Conservation (phyloP, 1,140 invertebrate genomes). For the Lethrus apterus region DNA sequence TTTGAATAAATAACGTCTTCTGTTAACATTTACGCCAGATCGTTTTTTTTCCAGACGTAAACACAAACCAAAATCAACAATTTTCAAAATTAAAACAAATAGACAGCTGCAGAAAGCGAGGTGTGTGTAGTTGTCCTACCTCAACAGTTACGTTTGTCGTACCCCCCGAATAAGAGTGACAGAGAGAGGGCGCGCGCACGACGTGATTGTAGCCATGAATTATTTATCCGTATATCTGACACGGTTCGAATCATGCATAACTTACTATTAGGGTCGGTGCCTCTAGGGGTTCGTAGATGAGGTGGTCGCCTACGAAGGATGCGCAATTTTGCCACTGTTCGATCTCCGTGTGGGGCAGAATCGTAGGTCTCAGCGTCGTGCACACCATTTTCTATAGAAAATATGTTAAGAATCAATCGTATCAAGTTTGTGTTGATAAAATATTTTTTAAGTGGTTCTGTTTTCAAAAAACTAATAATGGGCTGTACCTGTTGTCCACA, state of each 20-base stretch:
- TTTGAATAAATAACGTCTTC: too few relatives aligned
- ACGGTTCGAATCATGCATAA: constrained; percentile 23
- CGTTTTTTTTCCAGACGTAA: too few relatives aligned
- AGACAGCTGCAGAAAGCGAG: too few relatives aligned
- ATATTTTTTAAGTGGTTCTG: neutral
- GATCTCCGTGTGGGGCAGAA: constrained; percentile 51
- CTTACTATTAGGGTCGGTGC: constrained; percentile 54
- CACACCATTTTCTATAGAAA: constrained; percentile 61
- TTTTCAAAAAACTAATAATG: neutral
- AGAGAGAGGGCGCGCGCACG: too few relatives aligned
- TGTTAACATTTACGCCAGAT: too few relatives aligned
- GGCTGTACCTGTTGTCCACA: constrained; percentile 47
- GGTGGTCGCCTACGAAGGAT: constrained; percentile 53
- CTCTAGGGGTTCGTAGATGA: constrained; percentile 51
- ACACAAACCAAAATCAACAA: too few relatives aligned
- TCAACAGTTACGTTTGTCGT: too few relatives aligned
- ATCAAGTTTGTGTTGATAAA: too few relatives aligned
- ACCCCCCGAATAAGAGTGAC: too few relatives aligned
- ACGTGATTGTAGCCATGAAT: neutral
- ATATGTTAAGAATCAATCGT: neutral
- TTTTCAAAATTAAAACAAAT: too few relatives aligned
- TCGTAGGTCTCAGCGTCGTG: constrained; percentile 57
- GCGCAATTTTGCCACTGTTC: constrained; percentile 54
- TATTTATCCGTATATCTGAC: neutral
- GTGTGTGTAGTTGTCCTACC: too few relatives aligned